Evolutionary conservation across 2,113 vertebrate genomes (phyloP).

Genomic region (Amphiprion ocellaris): DNA sequence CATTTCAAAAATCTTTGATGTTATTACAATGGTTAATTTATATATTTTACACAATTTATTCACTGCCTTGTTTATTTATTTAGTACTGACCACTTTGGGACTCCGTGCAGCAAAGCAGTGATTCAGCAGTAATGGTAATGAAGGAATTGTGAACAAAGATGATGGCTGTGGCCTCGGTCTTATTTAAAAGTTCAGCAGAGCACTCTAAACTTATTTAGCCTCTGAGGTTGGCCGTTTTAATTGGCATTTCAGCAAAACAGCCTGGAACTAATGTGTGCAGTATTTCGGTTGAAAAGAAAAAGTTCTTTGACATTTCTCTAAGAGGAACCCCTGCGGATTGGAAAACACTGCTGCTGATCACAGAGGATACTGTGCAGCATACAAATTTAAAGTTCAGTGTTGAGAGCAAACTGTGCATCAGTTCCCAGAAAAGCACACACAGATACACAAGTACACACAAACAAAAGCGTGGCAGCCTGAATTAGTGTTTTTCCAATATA

Average conservation of each 20-base stretch:
- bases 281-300: slow-evolving; percentile 50
- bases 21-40: too few relatives aligned
- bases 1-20: too few relatives aligned
- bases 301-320: slow-evolving; percentile 70
- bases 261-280: slow-evolving; percentile 46
- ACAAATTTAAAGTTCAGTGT: slow-evolving; percentile 69
- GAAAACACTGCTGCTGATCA: slow-evolving; percentile 61
- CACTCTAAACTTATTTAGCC: not conserved
- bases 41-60: too few relatives aligned
- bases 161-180: not conserved
- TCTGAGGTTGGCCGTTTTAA: slow-evolving; percentile 42
- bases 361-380: slow-evolving; percentile 57
- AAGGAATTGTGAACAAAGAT: not conserved
- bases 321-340: slow-evolving; percentile 58
- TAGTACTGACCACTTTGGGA: not conserved
- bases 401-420: slow-evolving; percentile 51
- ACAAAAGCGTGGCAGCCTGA: slow-evolving; percentile 28
- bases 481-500: slow-evolving; percentile 30
- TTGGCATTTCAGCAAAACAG: slow-evolving; percentile 50
- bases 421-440: slow-evolving; percentile 34
- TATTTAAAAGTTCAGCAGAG: slow-evolving; percentile 18
- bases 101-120: not conserved
- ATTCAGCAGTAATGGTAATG: not conserved
- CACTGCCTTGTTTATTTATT: too few relatives aligned
- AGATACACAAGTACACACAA: slow-evolving; percentile 29